Evolutionary conservation across 2,888 invertebrate species (phyloP), one percentile per base, ranked within the genome.

Genomic region (Pheosia tremula): DNA sequence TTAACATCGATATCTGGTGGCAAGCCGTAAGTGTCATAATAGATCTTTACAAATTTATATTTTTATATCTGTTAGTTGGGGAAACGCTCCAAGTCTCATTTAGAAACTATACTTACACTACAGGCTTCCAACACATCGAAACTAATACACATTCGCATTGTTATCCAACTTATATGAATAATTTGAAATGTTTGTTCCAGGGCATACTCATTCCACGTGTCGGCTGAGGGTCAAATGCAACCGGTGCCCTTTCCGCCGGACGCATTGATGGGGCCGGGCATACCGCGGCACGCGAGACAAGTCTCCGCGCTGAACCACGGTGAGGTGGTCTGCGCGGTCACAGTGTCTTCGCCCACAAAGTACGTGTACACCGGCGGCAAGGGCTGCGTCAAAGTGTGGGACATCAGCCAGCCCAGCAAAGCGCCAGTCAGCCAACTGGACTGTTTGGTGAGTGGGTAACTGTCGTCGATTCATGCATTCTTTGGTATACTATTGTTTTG

Each of bases 321-420:
- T 43, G 99, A 99, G 78, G 99, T 99, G 62, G 99, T 99, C 39
- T 99, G 99, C 91, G 99, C 99, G 49, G 99, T 99, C 58, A 98
- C 99, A 64, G 98, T 99, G 80, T 98, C 98, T 68, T 97, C 97
- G 89, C 97, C 98, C 64, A 97, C 98, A 59, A 97, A 97, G 86
- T 97, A 97, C 90, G 98, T 98, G 58, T 99, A 98, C 94, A 99
- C 99, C 4, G 99, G 98, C 56, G 98, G 98, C 77, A 98, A 98
- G 92, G 98, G 99, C 68, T 98, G 98, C 92, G 99, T 99, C 75
- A 99, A 99, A 92, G 98, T 99, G 65, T 98, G 98, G 98, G 98
- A 98, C 92, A 98, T 98, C 88, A 97, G 97, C 89, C 98, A 98
- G 85, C 97, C 97, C 41, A 96, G 96, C 68, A 98, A 98, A 87